Base-by-base conservation (phyloP, 2,888 invertebrate species). In the Scaptomyza flava region DNA sequence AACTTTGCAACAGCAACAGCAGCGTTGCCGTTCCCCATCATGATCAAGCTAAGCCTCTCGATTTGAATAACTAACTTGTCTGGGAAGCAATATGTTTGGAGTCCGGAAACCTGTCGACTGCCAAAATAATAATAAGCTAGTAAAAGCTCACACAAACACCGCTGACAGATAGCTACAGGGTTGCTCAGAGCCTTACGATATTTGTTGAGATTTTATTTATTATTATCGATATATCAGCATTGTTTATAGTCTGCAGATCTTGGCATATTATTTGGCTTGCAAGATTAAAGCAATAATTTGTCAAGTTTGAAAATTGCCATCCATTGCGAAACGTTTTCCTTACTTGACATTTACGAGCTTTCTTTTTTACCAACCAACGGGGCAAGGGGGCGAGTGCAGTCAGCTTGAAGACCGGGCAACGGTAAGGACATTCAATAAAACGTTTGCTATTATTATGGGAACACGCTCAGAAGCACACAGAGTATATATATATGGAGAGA, bases 401-500 rank as follows among this genome's bases (percentile, higher is more conserved):
- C 61, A 61, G 52, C 54, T 46, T 23, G 72, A 64, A 61, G 77
- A 60, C 45, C n/a, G 34, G 34, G 34, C 50, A 50, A 50, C 12
- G 33, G 17, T 11, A 34, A 81, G 70, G 82, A 72, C 85, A 79
- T 87, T 81, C 87, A 85, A 87, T 87, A 87, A 85, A 83, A 81
- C 85, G 87, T 74, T 83, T 79, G 74, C 61, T 72, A 79, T 85
- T 87, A 83, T 81, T 73, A 67, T 69, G 56, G 57, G 42, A 68
- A 58, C 68, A 73, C 50, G 45, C 48, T 48, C 34, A 30, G n/a
- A 6, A 38, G 2, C 31, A 7, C 31, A 47, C 43, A 43, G 11
- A 2, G 47, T 17, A 43, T 17, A 48, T 23, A 27, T 23, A 2
- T 23, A 23, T 23, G 23, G 2, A 23, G 2, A n/a, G n/a, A 17